Base-by-base conservation (phyloP, 2,113 vertebrate genomes). In the Spea bombifrons region DNA sequence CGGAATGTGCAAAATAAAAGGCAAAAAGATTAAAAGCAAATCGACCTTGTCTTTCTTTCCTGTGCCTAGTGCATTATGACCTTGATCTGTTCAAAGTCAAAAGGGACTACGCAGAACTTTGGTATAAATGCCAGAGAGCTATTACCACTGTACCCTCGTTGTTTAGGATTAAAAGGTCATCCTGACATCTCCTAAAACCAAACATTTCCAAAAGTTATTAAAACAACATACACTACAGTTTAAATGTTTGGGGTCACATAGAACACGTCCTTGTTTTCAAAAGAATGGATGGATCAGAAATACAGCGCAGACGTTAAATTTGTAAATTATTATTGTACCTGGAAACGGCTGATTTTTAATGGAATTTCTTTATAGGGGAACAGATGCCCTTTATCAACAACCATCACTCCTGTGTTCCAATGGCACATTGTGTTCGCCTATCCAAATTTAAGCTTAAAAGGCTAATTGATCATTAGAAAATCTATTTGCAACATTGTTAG, bases 1-100 rank as follows among this genome's bases (percentile, higher is more conserved):
- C 89, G 88, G 87, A 91, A 94, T 95, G 95, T 98, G 96, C 95
- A 98, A 97, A 97, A 96, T 50, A 63, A 71, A 96, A 93, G 91
- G 90, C 87, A 91, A 94, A 94, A 89, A 89, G 87, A 92, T 86
- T 83, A 89, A 92, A 93, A 88, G 84, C 87, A 91, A 92, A 91
- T 87, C 89, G 87, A 88, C 82, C 71, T 75, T 80, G 89, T 86
- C 83, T 87, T 87, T 89, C 84, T 89, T 89, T 85, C 87, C 88
- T 86, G 92, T 87, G 90, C 87, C 89, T 90, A 93, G 92, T 94
- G 91, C 92, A 94, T 90, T 87, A 87, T 87, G 91, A 91, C 88
- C 86, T 90, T 84, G 86, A 83, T 74, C 82, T 30, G 30, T 81
- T 84, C 88, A 90, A 88, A 88, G 89, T 89, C 87, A 90, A 83